Evolutionary conservation across 2,113 vertebrate genomes (phyloP), one percentile per base, ranked within the genome.

Genomic region (Archocentrus centrarchus): DNA sequence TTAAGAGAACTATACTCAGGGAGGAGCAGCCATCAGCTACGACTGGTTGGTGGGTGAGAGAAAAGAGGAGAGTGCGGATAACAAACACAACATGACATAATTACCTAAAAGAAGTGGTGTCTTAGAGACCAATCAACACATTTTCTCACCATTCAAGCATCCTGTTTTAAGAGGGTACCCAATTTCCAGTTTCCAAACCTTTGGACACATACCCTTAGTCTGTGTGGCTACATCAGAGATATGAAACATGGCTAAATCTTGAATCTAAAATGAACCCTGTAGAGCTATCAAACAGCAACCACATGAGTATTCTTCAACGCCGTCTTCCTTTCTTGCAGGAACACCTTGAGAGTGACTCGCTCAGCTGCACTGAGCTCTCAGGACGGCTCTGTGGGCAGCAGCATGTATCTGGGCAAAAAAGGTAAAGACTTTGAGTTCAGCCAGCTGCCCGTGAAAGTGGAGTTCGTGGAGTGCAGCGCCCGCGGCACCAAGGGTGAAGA

Each of bases 341-440:
- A 98, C 81, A 99, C 98, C 30, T 92, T 99, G 80, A 94, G 98
- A 83, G 95, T 98, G 85, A 99, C 98, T 0, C 96, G 96, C 10
- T 97, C 98, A 0, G 98, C 98, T 18, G 97, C 97, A 1, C 97
- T 98, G 77, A 97, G 96, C 92, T 96, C 97, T 35, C 95, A 99
- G 96, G 98, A 99, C 32, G 96, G 96, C 44, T 96, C 96, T 6
- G 93, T 90, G 11, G 89, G 94, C 0, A 95, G 93, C 7, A 93
- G 90, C 2, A 78, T 96, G 75, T 96, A 96, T 61, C 96, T 99
- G 84, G 98, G 98, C 3, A 99, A 95, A 94, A 99, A 97, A 91
- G 98, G 98, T 85, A 98, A 97, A 87, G 98, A 99, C 59, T 99
- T 99, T 2, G 98, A 99, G 60, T 99, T 99, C 92, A 97, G 97